These are phyloP conservation scores for Catostylus mosaicus DNA, from an alignment of 30 jellyfish, hydroid and myxozoan genomes.

Conservation along the genomic window DNA sequence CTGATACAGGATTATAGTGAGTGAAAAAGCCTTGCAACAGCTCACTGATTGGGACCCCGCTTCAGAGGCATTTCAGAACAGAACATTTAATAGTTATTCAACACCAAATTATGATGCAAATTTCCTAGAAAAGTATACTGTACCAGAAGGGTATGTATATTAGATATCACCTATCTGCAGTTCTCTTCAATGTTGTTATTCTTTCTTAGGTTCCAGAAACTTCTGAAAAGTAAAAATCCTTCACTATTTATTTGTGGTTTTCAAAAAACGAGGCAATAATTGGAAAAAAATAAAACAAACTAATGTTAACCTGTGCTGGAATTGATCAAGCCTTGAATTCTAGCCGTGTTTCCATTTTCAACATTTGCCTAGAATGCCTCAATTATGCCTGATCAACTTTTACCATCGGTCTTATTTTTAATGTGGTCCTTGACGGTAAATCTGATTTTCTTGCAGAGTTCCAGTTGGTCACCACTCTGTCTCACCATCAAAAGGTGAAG, in stretches of 20 bases:
- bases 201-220: too few relatives aligned
- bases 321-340: too few relatives aligned
- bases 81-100: constrained; percentile 64
- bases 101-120: constrained; percentile 61
- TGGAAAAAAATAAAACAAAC: too few relatives aligned
- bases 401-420: neutral
- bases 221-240: too few relatives aligned
- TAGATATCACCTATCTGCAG: neutral
- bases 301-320: too few relatives aligned
- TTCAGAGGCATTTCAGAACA: constrained; percentile 60
- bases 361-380: too few relatives aligned
- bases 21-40: neutral
- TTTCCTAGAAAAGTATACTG: constrained; percentile 38
- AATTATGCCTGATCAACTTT: neutral
- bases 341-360: too few relatives aligned
- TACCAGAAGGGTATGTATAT: constrained; percentile 55
- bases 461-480: constrained; percentile 34
- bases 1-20: too few relatives aligned
- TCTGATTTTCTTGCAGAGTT: constrained; percentile 2
- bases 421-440: neutral
- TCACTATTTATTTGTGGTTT: too few relatives aligned
- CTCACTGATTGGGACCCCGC: constrained; percentile 92
- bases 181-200: too few relatives aligned
- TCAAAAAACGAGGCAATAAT: too few relatives aligned
- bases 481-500: constrained; percentile 77